These are phyloP conservation scores for Plebejus argus DNA, from an alignment of 2,888 invertebrate genomes.

Conservation along the genomic window DNA sequence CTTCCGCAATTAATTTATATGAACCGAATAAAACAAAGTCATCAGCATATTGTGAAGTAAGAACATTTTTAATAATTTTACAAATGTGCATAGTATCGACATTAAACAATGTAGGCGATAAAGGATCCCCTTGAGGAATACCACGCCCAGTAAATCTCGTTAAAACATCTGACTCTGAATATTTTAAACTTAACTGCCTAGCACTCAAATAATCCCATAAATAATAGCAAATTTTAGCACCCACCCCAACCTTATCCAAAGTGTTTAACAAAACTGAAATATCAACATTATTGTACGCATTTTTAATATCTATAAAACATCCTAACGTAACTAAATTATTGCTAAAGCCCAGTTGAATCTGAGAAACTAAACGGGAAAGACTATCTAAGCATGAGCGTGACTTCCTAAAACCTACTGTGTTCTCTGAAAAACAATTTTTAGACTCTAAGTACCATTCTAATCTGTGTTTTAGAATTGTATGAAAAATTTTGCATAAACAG, in stretches of 20 bases:
- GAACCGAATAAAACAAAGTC: conserved; percentile 28
- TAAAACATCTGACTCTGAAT: neutral
- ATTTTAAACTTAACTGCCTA: conserved; percentile 38
- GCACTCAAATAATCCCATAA: conserved; percentile 41
- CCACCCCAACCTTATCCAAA: conserved; percentile 41
- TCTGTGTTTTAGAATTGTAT: conserved; percentile 39
- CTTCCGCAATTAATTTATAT: neutral
- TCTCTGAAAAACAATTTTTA: conserved; percentile 33
- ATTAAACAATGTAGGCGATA: conserved; percentile 50
- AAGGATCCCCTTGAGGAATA: conserved; percentile 47
- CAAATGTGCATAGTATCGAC: conserved; percentile 38
- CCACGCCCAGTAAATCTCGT: conserved; percentile 40
- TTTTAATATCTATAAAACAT: conserved; percentile 47
- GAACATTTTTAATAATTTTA: conserved; percentile 29
- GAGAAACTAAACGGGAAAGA: conserved; percentile 33
- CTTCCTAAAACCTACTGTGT: conserved; percentile 39
- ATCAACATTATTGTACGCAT: conserved; percentile 46
- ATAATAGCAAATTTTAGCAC: conserved; percentile 42
- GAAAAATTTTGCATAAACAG: conserved; percentile 44
- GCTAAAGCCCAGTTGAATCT: conserved; percentile 41
- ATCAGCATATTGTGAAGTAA: conserved; percentile 32
- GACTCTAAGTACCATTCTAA: conserved; percentile 43
- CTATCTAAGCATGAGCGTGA: conserved; percentile 39
- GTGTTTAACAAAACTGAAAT: conserved; percentile 35
- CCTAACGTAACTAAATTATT: conserved; percentile 38